phyloP scores from a whole-genome alignment of 2,113 vertebrate species.

The Limanda limanda region DNA sequence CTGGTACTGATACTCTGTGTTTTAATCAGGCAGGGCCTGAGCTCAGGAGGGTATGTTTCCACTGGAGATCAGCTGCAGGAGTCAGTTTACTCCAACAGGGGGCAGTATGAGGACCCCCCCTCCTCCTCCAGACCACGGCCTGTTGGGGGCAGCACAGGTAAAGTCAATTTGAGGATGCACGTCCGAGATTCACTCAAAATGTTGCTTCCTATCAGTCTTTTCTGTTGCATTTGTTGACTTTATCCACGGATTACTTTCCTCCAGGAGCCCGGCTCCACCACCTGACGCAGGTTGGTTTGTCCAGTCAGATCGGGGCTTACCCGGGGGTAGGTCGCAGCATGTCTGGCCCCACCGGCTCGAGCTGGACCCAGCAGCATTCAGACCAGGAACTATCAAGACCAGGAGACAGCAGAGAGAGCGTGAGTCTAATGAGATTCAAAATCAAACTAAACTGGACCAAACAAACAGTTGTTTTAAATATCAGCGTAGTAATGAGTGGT shows the following conservation, averaged over 20 bases:
- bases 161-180: not conserved
- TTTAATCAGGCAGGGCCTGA: conserved; percentile 84
- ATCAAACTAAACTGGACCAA: no score
- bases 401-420: conserved; percentile 85
- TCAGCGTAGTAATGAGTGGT: not conserved
- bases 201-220: not conserved
- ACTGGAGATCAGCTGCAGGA: conserved; percentile 88
- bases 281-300: conserved; percentile 94
- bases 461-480: not conserved
- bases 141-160: conserved; percentile 95
- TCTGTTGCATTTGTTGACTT: not conserved
- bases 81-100: conserved; percentile 85
- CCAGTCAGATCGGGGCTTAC: conserved; percentile 91
- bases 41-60: conserved; percentile 83
- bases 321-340: conserved; percentile 88
- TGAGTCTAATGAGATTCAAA: conserved; percentile 80
- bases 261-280: conserved; percentile 96
- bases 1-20: conserved; percentile 9
- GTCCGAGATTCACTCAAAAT: no score
- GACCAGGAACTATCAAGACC: conserved; percentile 86
- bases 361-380: conserved; percentile 89
- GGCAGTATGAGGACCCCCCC: conserved; percentile 88
- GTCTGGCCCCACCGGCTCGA: conserved; percentile 88
- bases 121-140: conserved; percentile 92
- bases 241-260: not conserved